Conservation (phyloP, 2,113 vertebrate genomes). For the Oophaga pumilio region DNA sequence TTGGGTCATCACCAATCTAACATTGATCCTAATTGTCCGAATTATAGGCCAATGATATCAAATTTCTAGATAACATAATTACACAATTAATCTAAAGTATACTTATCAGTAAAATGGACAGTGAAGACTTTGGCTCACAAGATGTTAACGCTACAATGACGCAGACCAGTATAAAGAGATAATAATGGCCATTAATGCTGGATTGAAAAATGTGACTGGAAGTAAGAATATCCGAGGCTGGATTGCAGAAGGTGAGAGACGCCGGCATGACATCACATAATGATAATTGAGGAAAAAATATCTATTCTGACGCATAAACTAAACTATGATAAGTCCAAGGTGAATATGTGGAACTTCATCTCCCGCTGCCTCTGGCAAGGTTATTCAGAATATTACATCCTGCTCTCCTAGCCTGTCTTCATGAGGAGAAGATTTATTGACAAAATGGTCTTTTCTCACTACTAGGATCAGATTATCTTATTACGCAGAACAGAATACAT, state of each 20-base stretch:
- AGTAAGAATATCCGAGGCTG: neutral
- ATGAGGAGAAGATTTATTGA: slow-evolving; percentile 27
- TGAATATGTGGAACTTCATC: neutral
- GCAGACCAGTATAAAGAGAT: neutral
- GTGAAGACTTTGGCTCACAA: neutral
- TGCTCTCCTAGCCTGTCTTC: neutral
- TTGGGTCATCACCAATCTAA: too few relatives aligned
- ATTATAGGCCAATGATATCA: too few relatives aligned
- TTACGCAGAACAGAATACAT: neutral
- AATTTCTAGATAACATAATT: too few relatives aligned
- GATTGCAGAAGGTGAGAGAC: neutral
- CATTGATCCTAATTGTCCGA: too few relatives aligned
- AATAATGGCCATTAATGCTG: neutral
- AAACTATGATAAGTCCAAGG: neutral
- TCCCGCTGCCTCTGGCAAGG: slow-evolving; percentile 25
- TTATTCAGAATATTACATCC: slow-evolving; percentile 33
- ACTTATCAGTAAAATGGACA: neutral
- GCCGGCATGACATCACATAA: slow-evolving; percentile 19
- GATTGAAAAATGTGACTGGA: neutral
- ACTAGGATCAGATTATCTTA: neutral
- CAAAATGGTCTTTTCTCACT: slow-evolving; percentile 30
- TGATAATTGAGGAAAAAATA: slow-evolving; percentile 6
- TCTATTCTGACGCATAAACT: neutral
- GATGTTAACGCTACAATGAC: neutral
- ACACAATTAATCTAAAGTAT: neutral